phyloP scores from a whole-genome alignment of 2,797 vertebrate species.

The Hippoglossus hippoglossus region DNA sequence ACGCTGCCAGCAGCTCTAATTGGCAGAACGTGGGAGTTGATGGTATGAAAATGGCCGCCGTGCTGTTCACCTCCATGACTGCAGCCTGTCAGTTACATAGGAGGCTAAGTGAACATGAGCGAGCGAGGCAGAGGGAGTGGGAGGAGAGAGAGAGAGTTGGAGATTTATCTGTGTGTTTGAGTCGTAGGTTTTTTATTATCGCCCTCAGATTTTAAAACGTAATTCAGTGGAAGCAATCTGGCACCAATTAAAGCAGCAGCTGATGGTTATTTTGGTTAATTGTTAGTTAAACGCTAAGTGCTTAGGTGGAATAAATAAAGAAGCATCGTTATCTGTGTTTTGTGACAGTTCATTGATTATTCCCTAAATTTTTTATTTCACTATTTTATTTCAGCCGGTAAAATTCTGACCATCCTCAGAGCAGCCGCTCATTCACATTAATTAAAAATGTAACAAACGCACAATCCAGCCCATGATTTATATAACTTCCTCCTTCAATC shows the following conservation, averaged over 20 bases:
- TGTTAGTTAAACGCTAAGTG: slow-evolving; percentile 34
- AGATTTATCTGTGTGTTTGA: slow-evolving; percentile 43
- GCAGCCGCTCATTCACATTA: too few species aligned
- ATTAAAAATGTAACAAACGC: too few species aligned
- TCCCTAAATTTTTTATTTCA: too few species aligned
- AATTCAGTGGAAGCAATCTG: slow-evolving; percentile 36
- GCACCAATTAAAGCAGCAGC: slow-evolving; percentile 17
- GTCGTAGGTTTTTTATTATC: slow-evolving; percentile 26
- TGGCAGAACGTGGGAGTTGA: slow-evolving; percentile 77
- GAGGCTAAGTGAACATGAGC: slow-evolving; percentile 55
- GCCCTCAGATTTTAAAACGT: slow-evolving; percentile 35
- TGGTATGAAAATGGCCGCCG: slow-evolving; percentile 75
- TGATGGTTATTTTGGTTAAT: slow-evolving; percentile 35
- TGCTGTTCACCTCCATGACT: slow-evolving; percentile 74
- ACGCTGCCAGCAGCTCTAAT: slow-evolving; percentile 77
- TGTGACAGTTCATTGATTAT: too few species aligned
- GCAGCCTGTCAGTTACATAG: slow-evolving; percentile 75
- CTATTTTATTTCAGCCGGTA: too few species aligned
- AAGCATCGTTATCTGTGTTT: background rate
- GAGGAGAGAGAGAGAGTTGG: slow-evolving; percentile 39
- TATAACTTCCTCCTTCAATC: too few species aligned
- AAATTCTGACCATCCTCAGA: too few species aligned
- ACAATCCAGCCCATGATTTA: too few species aligned
- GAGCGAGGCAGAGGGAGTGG: slow-evolving; percentile 49
- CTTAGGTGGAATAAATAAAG: slow-evolving; percentile 20